phyloP scores from a whole-genome alignment of 1,140 invertebrate species.

The Anthonomus grandis region DNA sequence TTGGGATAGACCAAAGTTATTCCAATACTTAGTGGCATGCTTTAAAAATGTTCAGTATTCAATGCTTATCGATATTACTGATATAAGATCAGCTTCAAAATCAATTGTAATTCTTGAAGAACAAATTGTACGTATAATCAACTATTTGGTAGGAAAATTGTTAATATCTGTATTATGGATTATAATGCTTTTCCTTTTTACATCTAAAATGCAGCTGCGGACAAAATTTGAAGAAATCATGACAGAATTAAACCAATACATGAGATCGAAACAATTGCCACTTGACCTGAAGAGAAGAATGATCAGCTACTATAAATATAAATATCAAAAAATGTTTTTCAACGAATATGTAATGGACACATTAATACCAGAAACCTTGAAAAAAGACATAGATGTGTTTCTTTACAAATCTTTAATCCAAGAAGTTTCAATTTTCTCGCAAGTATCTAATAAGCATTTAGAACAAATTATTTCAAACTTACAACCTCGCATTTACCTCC shows the following conservation, averaged over 20 bases:
- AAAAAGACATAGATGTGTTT: conserved; percentile 37
- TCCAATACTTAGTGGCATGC: conserved; percentile 16
- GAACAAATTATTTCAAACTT: conserved; percentile 32
- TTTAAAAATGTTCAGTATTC: conserved; percentile 20
- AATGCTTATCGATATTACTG: conserved; percentile 14
- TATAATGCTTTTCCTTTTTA: conserved; percentile 17
- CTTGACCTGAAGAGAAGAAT: conserved; percentile 24
- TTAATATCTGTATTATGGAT: conserved; percentile 35
- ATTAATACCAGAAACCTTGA: conserved; percentile 31
- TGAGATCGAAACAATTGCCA: conserved; percentile 35
- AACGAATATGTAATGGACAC: conserved; percentile 23
- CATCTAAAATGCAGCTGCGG: conserved; percentile 10
- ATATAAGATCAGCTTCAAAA: neutral
- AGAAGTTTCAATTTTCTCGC: conserved; percentile 34
- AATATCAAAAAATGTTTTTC: conserved; percentile 36
- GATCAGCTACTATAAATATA: conserved; percentile 32
- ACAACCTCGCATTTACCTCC: conserved; percentile 36
- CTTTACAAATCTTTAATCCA: conserved; percentile 35
- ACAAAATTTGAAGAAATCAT: conserved; percentile 36
- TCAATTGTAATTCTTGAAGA: conserved; percentile 5
- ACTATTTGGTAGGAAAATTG: conserved; percentile 22
- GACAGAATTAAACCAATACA: conserved; percentile 34
- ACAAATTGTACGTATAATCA: conserved; percentile 2
- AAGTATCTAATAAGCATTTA: conserved; percentile 28
- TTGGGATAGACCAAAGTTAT: too few species aligned